These are phyloP conservation scores for Fistularia commersonii DNA, from an alignment of 2,797 vertebrate genomes.

Conservation along the genomic window DNA sequence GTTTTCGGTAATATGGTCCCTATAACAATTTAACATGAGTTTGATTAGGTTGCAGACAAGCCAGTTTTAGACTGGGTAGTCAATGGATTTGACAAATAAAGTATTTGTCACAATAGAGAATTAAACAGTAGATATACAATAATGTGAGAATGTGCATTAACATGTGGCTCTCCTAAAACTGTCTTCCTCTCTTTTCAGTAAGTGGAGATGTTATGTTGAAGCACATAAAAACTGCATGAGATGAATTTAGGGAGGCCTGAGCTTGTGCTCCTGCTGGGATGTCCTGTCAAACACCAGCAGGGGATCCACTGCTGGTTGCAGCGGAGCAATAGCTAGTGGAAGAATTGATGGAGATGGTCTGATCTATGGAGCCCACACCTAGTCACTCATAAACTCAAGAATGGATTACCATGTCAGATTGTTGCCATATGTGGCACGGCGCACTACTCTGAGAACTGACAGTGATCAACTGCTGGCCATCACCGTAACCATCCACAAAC, in stretches of 20 bases:
- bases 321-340: constrained; percentile 41
- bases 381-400: constrained; percentile 70
- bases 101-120: background rate
- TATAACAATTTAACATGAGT: constrained; percentile 36
- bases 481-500: constrained; percentile 63
- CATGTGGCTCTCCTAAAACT: constrained; percentile 20
- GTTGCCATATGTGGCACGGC: constrained; percentile 81
- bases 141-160: constrained; percentile 14
- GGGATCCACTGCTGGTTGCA: constrained; percentile 40
- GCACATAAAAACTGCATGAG: constrained; percentile 12
- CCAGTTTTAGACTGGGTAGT: too few relatives aligned
- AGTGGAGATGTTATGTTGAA: constrained; percentile 38
- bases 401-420: constrained; percentile 78
- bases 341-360: constrained; percentile 65
- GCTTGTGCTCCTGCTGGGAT: constrained; percentile 51
- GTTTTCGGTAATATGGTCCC: constrained; percentile 24
- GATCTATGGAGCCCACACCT: constrained; percentile 69
- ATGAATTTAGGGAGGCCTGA: constrained; percentile 36
- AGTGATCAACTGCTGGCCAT: constrained; percentile 73
- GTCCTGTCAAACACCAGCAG: constrained; percentile 58
- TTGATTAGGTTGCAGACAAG: constrained; percentile 8
- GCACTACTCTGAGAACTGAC: constrained; percentile 65
- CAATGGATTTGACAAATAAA: too few relatives aligned
- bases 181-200: constrained; percentile 18
- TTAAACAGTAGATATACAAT: constrained; percentile 3